Evolutionary conservation across 2,888 invertebrate genomes (phyloP), one percentile per base, ranked within the genome.

Genomic region (Lasioglossum leucozonium): DNA sequence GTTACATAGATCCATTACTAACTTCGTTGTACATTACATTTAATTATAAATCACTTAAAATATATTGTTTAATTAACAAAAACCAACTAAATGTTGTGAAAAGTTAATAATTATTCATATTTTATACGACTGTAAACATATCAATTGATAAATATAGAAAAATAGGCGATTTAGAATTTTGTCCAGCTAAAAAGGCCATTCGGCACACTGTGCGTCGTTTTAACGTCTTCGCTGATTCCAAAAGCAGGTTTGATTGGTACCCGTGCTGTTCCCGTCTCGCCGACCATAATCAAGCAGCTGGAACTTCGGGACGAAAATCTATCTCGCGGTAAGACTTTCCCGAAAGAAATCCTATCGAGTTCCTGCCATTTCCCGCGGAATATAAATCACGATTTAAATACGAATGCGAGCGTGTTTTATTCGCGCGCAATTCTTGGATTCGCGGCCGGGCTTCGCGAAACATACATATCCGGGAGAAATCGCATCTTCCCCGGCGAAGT

Each of bases 301-400:
- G 5, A 13, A 26, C 4, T 62, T 26, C 8, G 6, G 65, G 22
- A 37, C 2, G 34, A 10, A 37, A 65, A 44, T 18, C 16, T 8
- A 2, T 16, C 42, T 1, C 11, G 34, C 2, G 0, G 34, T 6
- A 16, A 65, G 34, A 13, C 44, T 44, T 34, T n/a, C 0, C 30
- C 16, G 18, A 13, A 37, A 10, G 18, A 26, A 8, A 16, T 65
- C n/a, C 44, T 18, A 10, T 30, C 6, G 11, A 30, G 47, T 26
- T 16, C 2, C 26, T 62, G 26, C 13, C 72, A 44, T 42, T 65
- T 74, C 8, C 8, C 6, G 55, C 16, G n/a, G 47, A 34, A 47
- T 73, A 67, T 71, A 77, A 77, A 77, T 82, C 69, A 77, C 69
- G 58, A 77, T 77, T 74, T 84, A 77, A 84, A 77, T 71, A 77